phyloP scores from a whole-genome alignment of 2,888 invertebrate genomes.

The Meteorus cinctellus region DNA sequence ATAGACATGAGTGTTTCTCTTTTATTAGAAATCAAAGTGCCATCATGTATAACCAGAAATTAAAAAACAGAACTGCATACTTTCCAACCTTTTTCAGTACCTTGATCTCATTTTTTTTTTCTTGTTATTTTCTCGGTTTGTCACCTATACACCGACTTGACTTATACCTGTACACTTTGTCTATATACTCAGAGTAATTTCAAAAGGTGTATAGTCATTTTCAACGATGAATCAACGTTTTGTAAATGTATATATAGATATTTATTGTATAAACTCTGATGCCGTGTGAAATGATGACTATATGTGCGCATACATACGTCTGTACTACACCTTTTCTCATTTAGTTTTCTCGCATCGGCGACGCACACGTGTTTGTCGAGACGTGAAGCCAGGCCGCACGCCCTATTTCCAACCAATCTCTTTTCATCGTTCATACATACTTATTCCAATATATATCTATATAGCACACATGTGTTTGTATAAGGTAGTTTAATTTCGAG shows the following conservation, averaged over 20 bases:
- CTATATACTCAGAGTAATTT: not conserved
- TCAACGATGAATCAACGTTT: conserved; percentile 31
- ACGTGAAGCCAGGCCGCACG: conserved; percentile 55
- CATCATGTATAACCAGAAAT: conserved; percentile 40
- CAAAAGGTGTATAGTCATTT: conserved; percentile 2
- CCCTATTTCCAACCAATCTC: conserved; percentile 54
- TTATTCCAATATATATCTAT: not conserved
- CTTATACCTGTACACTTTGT: not conserved
- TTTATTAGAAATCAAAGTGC: conserved; percentile 40
- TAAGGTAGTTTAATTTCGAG: not conserved
- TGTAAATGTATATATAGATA: conserved; percentile 39
- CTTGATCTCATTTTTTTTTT: conserved; percentile 28
- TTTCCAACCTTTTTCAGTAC: conserved; percentile 52
- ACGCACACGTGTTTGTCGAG: conserved; percentile 48
- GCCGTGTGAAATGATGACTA: not conserved
- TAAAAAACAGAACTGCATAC: conserved; percentile 32
- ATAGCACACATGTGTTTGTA: conserved; percentile 10
- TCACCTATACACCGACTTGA: not conserved
- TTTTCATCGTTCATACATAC: conserved; percentile 9
- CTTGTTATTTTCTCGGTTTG: not conserved
- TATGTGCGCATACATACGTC: conserved; percentile 31
- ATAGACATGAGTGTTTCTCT: conserved; percentile 31
- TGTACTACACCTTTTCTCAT: conserved; percentile 25
- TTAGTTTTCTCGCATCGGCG: conserved; percentile 48
- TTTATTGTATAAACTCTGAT: conserved; percentile 5